Conservation (phyloP, 2,113 vertebrate species). For the Willisornis vidua region DNA sequence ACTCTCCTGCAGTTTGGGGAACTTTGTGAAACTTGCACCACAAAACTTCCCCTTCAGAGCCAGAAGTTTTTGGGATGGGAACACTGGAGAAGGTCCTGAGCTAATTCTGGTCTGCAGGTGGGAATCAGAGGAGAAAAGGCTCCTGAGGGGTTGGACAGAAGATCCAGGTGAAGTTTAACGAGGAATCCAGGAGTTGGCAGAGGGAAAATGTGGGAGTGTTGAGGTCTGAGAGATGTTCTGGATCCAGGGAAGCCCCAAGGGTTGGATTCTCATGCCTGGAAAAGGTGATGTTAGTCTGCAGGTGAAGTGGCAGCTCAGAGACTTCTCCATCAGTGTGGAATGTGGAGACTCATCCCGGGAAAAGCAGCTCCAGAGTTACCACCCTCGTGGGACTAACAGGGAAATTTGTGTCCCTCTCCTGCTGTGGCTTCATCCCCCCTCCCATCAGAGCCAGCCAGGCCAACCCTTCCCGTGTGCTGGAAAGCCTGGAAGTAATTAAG, state of each 20-base stretch:
- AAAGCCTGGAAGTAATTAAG: constrained; percentile 14
- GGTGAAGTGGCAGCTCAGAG: not conserved
- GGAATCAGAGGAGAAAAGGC: not conserved
- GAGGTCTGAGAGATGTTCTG: not conserved
- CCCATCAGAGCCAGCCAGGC: not conserved
- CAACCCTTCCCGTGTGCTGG: not conserved
- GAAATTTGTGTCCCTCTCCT: not conserved
- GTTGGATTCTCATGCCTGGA: not conserved
- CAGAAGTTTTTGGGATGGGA: not conserved
- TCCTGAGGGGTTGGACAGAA: not conserved
- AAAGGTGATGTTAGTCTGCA: not conserved
- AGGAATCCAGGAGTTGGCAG: not conserved
- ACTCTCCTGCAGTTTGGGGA: not conserved
- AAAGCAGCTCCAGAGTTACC: not conserved
- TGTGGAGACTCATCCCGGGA: not conserved
- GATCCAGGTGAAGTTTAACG: not conserved
- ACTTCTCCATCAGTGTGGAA: rapidly evolving
- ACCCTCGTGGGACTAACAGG: not conserved
- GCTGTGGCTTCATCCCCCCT: not conserved
- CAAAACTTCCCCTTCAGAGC: rapidly evolving
- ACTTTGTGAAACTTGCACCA: rapidly evolving
- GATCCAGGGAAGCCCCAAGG: not conserved
- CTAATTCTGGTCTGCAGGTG: not conserved
- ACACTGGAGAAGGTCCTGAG: rapidly evolving
- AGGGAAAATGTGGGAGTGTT: rapidly evolving